Conservation (phyloP, 2,888 invertebrate species). For the Polyommatus iphigenia region DNA sequence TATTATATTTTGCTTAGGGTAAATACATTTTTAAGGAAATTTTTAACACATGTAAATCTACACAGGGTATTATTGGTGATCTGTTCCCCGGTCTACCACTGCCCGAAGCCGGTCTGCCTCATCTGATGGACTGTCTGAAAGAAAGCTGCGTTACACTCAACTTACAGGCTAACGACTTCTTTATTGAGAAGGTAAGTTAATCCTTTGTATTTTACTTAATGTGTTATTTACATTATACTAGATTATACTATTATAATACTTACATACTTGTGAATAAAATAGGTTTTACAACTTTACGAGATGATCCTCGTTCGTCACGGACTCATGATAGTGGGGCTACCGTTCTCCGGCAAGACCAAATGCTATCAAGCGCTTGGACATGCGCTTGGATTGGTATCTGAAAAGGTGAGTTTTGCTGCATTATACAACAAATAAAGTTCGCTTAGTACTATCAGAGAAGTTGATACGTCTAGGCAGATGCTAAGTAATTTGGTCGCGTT, state of each 20-base stretch:
- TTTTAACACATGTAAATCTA: slow-evolving; percentile 23
- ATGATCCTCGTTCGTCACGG: slow-evolving; percentile 98
- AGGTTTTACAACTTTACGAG: slow-evolving; percentile 89
- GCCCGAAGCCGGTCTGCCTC: slow-evolving; percentile 89
- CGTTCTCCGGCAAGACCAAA: slow-evolving; percentile 95
- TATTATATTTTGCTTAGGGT: neutral
- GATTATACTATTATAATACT: neutral
- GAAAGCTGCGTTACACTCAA: slow-evolving; percentile 86
- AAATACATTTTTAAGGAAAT: neutral
- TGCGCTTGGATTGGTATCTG: slow-evolving; percentile 87
- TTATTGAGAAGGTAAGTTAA: slow-evolving; percentile 84
- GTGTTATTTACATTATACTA: neutral
- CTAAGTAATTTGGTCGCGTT: no score
- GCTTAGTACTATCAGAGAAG: no score
- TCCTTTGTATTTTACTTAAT: neutral
- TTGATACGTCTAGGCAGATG: no score
- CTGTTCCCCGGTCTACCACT: slow-evolving; percentile 92
- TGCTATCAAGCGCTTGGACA: slow-evolving; percentile 91
- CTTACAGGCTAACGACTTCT: slow-evolving; percentile 90
- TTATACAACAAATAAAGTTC: no score
- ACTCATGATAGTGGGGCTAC: slow-evolving; percentile 95
- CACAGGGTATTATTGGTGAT: slow-evolving; percentile 93
- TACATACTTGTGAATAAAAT: neutral
- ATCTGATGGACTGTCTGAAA: slow-evolving; percentile 62
- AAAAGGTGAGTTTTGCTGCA: slow-evolving; percentile 74